These are phyloP conservation scores for Brachyopa scutellaris DNA, from an alignment of 2,888 invertebrate species.

Conservation along the genomic window DNA sequence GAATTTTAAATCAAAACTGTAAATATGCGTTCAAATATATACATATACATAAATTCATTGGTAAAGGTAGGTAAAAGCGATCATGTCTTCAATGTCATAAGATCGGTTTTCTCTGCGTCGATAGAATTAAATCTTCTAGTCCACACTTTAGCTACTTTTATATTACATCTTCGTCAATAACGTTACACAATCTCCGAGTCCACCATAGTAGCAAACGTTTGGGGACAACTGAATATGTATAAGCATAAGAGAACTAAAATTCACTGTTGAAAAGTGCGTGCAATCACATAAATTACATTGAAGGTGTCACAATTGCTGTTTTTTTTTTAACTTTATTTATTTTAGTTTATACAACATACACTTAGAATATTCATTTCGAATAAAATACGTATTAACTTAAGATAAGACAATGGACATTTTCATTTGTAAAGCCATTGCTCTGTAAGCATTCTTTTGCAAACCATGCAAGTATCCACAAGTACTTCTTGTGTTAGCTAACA, in stretches of 20 bases:
- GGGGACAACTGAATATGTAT: neutral
- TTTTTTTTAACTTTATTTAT: conserved; percentile 67
- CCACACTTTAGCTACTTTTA: too few relatives aligned
- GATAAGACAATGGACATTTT: conserved; percentile 5
- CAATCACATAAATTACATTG: conserved; percentile 35
- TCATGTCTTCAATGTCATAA: too few relatives aligned
- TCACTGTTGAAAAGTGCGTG: conserved; percentile 24
- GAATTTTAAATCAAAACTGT: too few relatives aligned
- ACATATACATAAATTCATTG: too few relatives aligned
- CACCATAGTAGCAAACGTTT: neutral
- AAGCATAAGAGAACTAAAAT: neutral
- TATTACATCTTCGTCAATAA: neutral
- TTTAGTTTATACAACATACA: conserved; percentile 40
- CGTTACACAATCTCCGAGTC: too few relatives aligned
- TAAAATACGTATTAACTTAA: conserved; percentile 2
- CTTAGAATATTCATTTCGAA: conserved; percentile 16
- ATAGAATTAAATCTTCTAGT: too few relatives aligned
- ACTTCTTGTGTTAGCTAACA: neutral
- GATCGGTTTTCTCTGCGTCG: too few relatives aligned
- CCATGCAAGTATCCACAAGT: neutral
- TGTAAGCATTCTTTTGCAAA: neutral
- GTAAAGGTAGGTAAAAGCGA: too few relatives aligned
- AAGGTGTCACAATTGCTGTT: conserved; percentile 28
- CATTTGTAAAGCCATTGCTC: neutral
- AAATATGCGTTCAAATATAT: too few relatives aligned